Evolutionary conservation across 1,140 invertebrate genomes (phyloP).

Genomic region (Chionoecetes opilio): DNA sequence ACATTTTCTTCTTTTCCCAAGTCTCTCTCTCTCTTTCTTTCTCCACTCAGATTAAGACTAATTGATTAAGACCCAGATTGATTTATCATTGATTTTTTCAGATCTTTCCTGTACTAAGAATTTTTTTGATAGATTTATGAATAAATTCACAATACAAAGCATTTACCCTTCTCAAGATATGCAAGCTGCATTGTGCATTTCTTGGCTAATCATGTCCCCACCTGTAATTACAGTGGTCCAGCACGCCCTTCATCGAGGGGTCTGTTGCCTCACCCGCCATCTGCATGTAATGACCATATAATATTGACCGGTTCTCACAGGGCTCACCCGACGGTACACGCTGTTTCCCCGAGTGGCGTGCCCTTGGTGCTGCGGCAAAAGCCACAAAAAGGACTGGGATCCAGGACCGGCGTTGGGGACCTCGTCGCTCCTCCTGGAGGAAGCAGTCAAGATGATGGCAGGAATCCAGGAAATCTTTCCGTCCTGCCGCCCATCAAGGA

Average conservation of each 20-base stretch:
- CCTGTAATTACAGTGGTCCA: not conserved
- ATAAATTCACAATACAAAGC: not conserved
- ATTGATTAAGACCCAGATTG: no score
- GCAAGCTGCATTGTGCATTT: not conserved
- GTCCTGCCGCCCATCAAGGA: constrained; percentile 74
- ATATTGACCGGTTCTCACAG: not conserved
- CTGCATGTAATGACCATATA: no score
- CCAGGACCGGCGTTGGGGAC: not conserved
- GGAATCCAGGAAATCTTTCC: not conserved
- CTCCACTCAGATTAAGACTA: not conserved
- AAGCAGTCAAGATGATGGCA: not conserved
- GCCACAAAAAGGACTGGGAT: not conserved
- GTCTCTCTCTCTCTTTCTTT: constrained; percentile 35
- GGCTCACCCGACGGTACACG: constrained; percentile 69
- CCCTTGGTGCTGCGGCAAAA: constrained; percentile 49
- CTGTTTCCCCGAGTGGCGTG: constrained; percentile 63
- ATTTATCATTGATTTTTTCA: not conserved
- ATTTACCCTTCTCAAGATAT: not conserved
- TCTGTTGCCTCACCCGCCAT: no score
- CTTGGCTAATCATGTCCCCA: not conserved
- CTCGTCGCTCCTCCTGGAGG: not conserved
- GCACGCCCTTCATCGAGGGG: not conserved
- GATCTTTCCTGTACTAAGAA: not conserved
- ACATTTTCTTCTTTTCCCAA: not conserved
- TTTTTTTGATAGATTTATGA: not conserved